A percentile compares a stretch with the other conserved stretches of the same genome.
Evolutionary conservation across 1,140 invertebrate species (phyloP).

Genomic region (Maniola jurtina): DNA sequence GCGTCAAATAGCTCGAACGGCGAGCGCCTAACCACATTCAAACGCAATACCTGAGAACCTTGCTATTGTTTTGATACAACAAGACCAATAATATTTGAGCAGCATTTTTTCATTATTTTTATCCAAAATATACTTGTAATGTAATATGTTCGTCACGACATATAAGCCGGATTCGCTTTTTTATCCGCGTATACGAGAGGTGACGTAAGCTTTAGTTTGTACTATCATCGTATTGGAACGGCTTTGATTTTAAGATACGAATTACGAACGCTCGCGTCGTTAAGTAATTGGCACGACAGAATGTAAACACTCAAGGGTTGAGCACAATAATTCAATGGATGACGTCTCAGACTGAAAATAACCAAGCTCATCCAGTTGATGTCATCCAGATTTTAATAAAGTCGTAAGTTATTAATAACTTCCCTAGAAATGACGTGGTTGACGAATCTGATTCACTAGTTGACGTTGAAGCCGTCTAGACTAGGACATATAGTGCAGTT

Average conservation of each 20-base stretch:
- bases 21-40: constrained; percentile 37
- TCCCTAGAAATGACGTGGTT: constrained; percentile 20
- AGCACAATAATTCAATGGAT: background rate
- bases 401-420: constrained; percentile 6
- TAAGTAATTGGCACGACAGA: constrained; percentile 41
- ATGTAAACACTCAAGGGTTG: constrained; percentile 38
- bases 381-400: constrained; percentile 16
- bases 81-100: constrained; percentile 17
- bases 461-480: constrained; percentile 29
- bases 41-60: constrained; percentile 39
- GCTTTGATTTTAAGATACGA: constrained; percentile 39
- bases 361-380: constrained; percentile 12
- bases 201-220: constrained; percentile 61
- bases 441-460: constrained; percentile 25
- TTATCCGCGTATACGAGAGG: constrained; percentile 48
- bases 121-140: constrained; percentile 23
- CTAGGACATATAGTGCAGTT: constrained; percentile 17
- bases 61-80: constrained; percentile 46
- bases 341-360: background rate
- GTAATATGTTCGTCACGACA: constrained; percentile 53
- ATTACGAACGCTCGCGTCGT: constrained; percentile 32
- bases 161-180: constrained; percentile 64
- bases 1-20: constrained; percentile 30
- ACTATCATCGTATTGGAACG: constrained; percentile 46
- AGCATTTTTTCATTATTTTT: constrained; percentile 37